Base-by-base conservation (phyloP, 2,797 vertebrate genomes). In the Linurgus olivaceus region DNA sequence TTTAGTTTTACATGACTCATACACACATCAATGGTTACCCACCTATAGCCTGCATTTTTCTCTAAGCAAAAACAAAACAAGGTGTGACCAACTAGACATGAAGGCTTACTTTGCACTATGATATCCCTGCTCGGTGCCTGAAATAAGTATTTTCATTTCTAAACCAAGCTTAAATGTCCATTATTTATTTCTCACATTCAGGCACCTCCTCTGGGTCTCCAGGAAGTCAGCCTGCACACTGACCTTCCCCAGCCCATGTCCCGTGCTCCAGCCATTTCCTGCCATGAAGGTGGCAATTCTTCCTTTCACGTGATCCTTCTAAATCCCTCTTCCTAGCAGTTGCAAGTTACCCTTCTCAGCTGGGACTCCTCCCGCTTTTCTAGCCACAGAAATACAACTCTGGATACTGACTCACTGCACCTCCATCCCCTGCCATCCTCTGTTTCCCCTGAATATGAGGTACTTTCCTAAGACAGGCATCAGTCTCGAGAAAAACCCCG, bases 221-320 rank as follows among this genome's bases (percentile, higher is more conserved):
- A 47, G 3, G 6, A 74, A 88, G 81, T 15, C 74, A 54, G 61
- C 11, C 74, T 94, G 96, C 7, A 2, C 7, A 31, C 71, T 85
- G 93, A 95, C 87, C 86, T 76, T 78, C 20, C 33, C 35, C 40
- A 73, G 82, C 51, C 68, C 45, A 89, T 88, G 85, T 59, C 83
- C 72, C 5, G 4, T 21, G 33, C 66, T 90, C 72, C 38, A 91
- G 91, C 54, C 71, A 54, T 42, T 97, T 97, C 96, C 96, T 92
- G 74, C 16, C 37, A 11, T 24, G 63, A 90, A 79, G 45, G 86
- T 1, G 0, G 61, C 89, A 88, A 88, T 86, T 91, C 75, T 82
- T 77, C 65, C 67, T 90, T 91, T 94, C 94, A 58, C n/a, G 28
- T 25, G 54, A 85, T 95, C 73, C 85, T 88, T 78, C 85, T 70